phyloP scores from a whole-genome alignment of 2,888 invertebrate genomes.

The Lasioglossum leucozonium region DNA sequence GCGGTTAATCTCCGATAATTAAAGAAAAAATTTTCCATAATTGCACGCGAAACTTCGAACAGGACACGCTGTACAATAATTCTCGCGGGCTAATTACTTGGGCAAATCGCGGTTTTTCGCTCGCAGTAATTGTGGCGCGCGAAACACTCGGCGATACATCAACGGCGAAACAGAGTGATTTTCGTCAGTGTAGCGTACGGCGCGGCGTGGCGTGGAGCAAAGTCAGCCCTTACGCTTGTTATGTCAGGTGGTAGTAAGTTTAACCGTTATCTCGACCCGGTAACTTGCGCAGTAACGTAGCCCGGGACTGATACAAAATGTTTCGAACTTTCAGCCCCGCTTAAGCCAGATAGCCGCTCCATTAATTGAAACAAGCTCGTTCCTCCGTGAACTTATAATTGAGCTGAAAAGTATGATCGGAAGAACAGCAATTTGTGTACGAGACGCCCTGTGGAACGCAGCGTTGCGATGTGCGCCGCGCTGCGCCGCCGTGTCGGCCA shows the following conservation, averaged over 20 bases:
- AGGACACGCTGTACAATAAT: background rate
- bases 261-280: conserved; percentile 30
- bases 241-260: conserved; percentile 33
- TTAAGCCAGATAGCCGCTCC: conserved; percentile 17
- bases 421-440: conserved; percentile 1
- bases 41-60: too few species aligned
- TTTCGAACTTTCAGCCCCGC: conserved; percentile 28
- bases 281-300: conserved; percentile 24
- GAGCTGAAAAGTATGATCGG: conserved; percentile 23
- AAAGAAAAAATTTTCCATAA: too few species aligned
- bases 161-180: conserved; percentile 22
- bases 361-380: conserved; percentile 40
- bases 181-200: conserved; percentile 19
- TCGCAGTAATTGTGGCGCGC: conserved; percentile 4
- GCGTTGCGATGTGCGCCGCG: too few species aligned
- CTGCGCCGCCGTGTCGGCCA: background rate
- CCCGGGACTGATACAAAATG: conserved; percentile 32
- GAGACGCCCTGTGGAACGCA: background rate
- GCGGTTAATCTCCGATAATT: too few species aligned
- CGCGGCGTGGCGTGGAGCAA: background rate
- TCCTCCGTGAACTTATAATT: conserved; percentile 18
- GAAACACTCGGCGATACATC: background rate
- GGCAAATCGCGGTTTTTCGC: background rate
- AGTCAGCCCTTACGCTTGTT: conserved; percentile 21
- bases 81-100: background rate